Evolutionary conservation across 2,888 invertebrate genomes (phyloP), one percentile per base, ranked within the genome.

Genomic region (Nymphalis urticae): DNA sequence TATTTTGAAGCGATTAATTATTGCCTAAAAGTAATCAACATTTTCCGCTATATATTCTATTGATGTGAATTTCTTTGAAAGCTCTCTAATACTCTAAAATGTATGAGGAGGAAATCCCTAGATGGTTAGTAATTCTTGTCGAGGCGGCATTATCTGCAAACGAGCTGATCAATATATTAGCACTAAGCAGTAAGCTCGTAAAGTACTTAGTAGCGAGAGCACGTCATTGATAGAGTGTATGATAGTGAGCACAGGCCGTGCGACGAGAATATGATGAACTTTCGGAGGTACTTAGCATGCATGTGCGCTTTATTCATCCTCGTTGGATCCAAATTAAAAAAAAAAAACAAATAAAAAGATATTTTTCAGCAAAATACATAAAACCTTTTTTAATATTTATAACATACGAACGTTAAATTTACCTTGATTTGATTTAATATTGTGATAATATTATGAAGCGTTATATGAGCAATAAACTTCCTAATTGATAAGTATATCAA

Each of bases 91-190:
- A 48, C 10, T 32, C 47, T 32, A 32, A 19, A 62, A 50, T 50
- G 48, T 50, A 32, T 62, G 32, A 62, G 50, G 21, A 32, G 10
- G 50, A 62, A 78, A 78, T 58, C 56, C 56, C 32, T 36, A 42
- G 42, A 58, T 58, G 58, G 19, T 58, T 42, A 58, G 58, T 58
- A 42, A 58, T 58, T 58, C 58, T 58, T 58, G 36, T 58, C 58
- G 42, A 19, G 42, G 58, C 58, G 58, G 58, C 78, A 80, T 84
- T 83, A 85, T 82, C 81, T 82, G 71, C 77, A 80, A 82, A 83
- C 79, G 79, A 80, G 80, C 80, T 81, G 77, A 79, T 82, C 82
- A 81, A 82, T 84, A 84, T 83, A 85, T 85, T 82, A 85, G 78
- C 81, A 79, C 79, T 79, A 82, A 85, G 83, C 81, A 79, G 79